Percentiles rank a stretch among this genome's conserved stretches.
Evolutionary conservation across 92 coral and sea anemone genomes (phyloP).

Genomic region (Paramuricea clavata): DNA sequence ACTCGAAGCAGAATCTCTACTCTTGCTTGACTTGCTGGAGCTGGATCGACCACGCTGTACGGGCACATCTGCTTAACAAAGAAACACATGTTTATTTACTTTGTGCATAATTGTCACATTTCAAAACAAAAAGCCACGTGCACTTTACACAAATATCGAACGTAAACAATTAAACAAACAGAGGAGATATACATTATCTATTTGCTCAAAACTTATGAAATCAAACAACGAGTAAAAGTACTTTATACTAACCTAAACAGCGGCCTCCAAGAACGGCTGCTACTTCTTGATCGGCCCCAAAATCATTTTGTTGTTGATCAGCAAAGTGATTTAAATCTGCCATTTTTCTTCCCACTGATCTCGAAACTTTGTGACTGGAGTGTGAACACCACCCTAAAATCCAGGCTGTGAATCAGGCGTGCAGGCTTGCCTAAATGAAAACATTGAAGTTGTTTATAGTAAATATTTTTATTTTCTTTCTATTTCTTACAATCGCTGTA

Average conservation of each 20-base stretch:
- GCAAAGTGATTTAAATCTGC: constrained; percentile 5
- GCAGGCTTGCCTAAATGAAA: neutral
- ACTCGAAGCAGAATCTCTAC: constrained; percentile 13
- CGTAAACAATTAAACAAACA: neutral
- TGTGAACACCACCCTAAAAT: neutral
- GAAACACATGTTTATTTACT: constrained; percentile 14
- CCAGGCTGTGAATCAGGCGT: neutral
- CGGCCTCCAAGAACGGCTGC: constrained; percentile 76
- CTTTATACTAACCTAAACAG: constrained; percentile 22
- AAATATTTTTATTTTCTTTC: neutral
- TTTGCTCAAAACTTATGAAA: neutral
- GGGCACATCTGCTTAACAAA: constrained; percentile 40
- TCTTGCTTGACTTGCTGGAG: neutral
- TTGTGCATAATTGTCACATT: constrained; percentile 20
- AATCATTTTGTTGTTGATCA: constrained; percentile 40
- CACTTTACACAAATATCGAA: constrained; percentile 7
- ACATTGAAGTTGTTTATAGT: neutral
- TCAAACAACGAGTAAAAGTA: neutral
- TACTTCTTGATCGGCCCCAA: constrained; percentile 82
- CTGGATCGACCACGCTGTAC: neutral
- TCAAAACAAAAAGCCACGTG: constrained; percentile 40
- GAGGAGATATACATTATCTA: neutral
- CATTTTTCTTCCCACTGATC: neutral
- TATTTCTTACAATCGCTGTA: neutral
- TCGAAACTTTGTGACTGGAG: constrained; percentile 6